A percentile compares a stretch with the other conserved stretches of the same genome.
Evolutionary conservation across 1,140 invertebrate genomes (phyloP).

Genomic region (Pseudachorutes palmiensis): DNA sequence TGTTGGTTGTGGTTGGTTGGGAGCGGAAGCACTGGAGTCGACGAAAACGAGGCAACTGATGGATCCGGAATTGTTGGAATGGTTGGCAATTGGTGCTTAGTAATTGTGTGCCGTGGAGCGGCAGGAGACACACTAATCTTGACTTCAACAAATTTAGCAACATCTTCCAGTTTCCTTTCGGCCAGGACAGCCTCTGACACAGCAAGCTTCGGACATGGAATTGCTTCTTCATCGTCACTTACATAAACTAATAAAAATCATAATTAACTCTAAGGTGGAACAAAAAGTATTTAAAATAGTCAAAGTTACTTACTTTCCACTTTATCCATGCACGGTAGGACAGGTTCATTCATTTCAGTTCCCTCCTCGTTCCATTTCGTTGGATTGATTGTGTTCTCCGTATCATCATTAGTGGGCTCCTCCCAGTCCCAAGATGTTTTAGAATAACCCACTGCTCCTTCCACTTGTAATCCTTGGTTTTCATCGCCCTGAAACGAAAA

Average conservation of each 20-base stretch:
- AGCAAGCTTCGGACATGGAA: background rate
- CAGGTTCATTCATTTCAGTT: background rate
- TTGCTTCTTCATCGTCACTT: background rate
- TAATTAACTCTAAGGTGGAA: background rate
- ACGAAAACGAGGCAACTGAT: too few species aligned
- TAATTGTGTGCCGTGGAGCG: too few species aligned
- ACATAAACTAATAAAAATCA: background rate
- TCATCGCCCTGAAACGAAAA: too few species aligned
- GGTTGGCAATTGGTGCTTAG: background rate
- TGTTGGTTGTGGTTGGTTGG: too few species aligned
- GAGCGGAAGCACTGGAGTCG: too few species aligned
- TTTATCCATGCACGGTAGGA: background rate
- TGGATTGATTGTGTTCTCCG: background rate
- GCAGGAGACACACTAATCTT: background rate
- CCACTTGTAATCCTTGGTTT: too few species aligned
- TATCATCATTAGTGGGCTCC: background rate
- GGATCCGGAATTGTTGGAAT: background rate
- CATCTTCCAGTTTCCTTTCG: background rate
- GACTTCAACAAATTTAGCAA: background rate
- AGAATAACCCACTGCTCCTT: too few species aligned
- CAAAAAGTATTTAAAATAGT: background rate
- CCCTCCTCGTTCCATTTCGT: background rate
- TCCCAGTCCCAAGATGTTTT: background rate
- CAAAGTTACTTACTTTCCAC: background rate
- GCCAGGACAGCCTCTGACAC: background rate